A percentile compares a stretch with the other conserved stretches of the same genome.
These are phyloP conservation scores for Myrmecobius fasciatus DNA, from an alignment of 2,113 vertebrate genomes.

Conservation along the genomic window DNA sequence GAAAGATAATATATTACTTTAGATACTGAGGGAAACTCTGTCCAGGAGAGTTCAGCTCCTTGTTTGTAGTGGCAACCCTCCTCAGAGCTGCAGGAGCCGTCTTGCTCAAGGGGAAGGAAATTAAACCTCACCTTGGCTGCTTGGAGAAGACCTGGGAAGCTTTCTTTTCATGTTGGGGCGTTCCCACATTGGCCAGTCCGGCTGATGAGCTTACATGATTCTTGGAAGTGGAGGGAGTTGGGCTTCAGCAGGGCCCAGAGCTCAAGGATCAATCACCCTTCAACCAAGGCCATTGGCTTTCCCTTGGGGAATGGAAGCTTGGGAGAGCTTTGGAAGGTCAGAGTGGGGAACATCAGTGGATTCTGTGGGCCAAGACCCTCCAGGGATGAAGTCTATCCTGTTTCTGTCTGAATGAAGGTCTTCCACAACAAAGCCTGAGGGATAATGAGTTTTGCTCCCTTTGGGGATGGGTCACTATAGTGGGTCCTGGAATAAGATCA, in stretches of 20 bases:
- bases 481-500: no score
- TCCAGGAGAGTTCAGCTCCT: conserved; percentile 35
- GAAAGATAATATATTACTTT: background rate
- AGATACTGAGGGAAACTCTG: background rate
- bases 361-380: background rate
- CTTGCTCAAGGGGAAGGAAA: conserved; percentile 36
- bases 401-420: background rate
- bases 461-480: no score
- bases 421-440: no score
- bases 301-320: background rate
- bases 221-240: background rate
- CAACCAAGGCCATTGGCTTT: background rate
- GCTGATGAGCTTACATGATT: rapidly evolving
- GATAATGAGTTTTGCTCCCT: background rate
- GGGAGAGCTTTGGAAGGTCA: background rate
- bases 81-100: background rate
- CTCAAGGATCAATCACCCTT: background rate
- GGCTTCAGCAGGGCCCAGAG: background rate
- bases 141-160: conserved; percentile 14
- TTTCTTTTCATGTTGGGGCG: background rate
- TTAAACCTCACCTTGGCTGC: rapidly evolving
- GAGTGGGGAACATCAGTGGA: background rate
- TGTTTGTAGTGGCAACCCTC: conserved; percentile 63
- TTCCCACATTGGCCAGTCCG: conserved; percentile 19
- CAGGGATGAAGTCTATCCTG: background rate